Conservation (phyloP, 2,113 vertebrate species). For the Pituophis catenifer region DNA sequence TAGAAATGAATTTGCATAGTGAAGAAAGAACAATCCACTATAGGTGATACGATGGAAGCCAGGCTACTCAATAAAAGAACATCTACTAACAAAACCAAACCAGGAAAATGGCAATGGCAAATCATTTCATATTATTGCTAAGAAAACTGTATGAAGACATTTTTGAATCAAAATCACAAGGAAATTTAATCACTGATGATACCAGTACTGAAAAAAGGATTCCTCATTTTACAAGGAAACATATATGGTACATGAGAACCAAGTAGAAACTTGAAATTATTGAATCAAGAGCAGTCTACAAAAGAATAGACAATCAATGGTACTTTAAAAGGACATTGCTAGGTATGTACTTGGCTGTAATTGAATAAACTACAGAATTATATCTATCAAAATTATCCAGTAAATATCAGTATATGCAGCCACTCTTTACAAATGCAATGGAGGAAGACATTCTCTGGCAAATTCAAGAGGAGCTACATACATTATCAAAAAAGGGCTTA, state of each 20-base stretch:
- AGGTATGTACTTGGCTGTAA: neutral
- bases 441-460: neutral
- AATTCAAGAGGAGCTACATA: neutral
- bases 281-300: neutral
- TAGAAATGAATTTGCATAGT: neutral
- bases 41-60: neutral
- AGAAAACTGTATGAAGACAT: neutral
- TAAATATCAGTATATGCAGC: neutral
- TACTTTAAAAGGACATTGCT: neutral
- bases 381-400: neutral
- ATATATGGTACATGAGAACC: neutral
- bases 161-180: neutral
- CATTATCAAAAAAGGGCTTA: neutral
- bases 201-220: neutral
- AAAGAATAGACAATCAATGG: neutral
- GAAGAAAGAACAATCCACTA: neutral
- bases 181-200: neutral
- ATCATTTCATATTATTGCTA: neutral
- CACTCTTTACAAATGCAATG: neutral
- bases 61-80: constrained; percentile 33
- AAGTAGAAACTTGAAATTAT: neutral
- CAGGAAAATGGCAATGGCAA: constrained; percentile 44
- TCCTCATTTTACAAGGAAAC: neutral
- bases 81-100: constrained; percentile 41
- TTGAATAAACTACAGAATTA: neutral